Evolutionary conservation across 2,888 invertebrate species (phyloP), one percentile per base, ranked within the genome.

Genomic region (Hypolimnas misippus): DNA sequence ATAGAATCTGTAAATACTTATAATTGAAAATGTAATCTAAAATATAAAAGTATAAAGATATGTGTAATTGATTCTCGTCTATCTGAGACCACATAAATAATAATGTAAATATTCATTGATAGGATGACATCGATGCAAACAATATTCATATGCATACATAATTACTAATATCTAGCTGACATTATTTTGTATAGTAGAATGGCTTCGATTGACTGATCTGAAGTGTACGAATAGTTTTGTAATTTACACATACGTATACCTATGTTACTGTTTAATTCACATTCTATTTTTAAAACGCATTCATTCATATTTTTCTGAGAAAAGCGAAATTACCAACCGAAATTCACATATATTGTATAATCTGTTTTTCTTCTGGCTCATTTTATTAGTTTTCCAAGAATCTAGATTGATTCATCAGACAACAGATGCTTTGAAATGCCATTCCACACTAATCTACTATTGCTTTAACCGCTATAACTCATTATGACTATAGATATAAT

Each of bases 331-430:
- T 8, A 49, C 12, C 2, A 10, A 49, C 17, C n/a, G 6, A 25
- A 29, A 14, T 14, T 49, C n/a, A 21, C 25, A 14, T n/a, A 3
- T 0, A 49, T 59, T 33, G 8, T 50, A 31, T 8, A 44, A 31
- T 12, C 6, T 29, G 35, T 56, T 25, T 53, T 49, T 59, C 59
- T 40, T 52, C 31, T 21, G 64, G 52, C 69, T 70, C 61, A 67
- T 73, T 73, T 73, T 65, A 63, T 62, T 67, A 38, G 54, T 56
- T 73, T 76, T 76, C 77, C 69, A 55, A 72, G 77, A 79, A 80
- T 67, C 68, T 52, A 50, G 44, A 67, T 74, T 77, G 76, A 78
- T 74, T 79, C 79, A 77, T 68, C 71, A 64, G 58, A 17, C 35
- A 51, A 35, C 56, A 40, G 35, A 61, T 35, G 50, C 33, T 25